Evolutionary conservation across 2,888 invertebrate genomes (phyloP), one percentile per base, ranked within the genome.

Genomic region (Clivina fossor): DNA sequence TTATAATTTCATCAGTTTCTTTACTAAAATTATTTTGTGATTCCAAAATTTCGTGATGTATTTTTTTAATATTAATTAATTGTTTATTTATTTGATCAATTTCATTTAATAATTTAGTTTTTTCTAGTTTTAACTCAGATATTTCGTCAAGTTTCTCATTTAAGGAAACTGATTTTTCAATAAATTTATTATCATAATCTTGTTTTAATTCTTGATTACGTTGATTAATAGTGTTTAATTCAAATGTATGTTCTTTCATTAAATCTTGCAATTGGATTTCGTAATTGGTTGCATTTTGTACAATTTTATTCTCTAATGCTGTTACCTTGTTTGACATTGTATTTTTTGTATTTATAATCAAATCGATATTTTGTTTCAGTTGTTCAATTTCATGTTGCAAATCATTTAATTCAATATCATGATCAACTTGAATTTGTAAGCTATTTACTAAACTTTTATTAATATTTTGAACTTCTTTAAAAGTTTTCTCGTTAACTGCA

Each of bases 281-380:
- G 16, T 60, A 50, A 28, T 58, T 41, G 4, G 22, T 32, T 26
- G 60, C 16, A 47, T 56, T 60, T 15, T 59, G 46, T 7, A 18
- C 55, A 9, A 57, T 32, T 32, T 38, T 46, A 5, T 24, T 50
- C 55, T 20, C 55, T 50, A 15, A 59, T 51, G 30, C 50, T 41
- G n/a, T 40, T 47, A 11, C 47, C n/a, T n/a, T n/a, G n/a, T n/a
- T n/a, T n/a, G n/a, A n/a, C n/a, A n/a, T n/a, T n/a, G n/a, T n/a
- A n/a, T n/a, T n/a, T n/a, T n/a, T n/a, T n/a, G n/a, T n/a, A n/a
- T n/a, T n/a, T n/a, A n/a, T n/a, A n/a, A n/a, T n/a, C n/a, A n/a
- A n/a, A n/a, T n/a, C n/a, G n/a, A n/a, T n/a, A n/a, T n/a, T n/a
- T n/a, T n/a, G n/a, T n/a, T n/a, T n/a, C n/a, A n/a, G n/a, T n/a